Conservation (phyloP, 2,113 vertebrate genomes). For the Meriones unguiculatus region DNA sequence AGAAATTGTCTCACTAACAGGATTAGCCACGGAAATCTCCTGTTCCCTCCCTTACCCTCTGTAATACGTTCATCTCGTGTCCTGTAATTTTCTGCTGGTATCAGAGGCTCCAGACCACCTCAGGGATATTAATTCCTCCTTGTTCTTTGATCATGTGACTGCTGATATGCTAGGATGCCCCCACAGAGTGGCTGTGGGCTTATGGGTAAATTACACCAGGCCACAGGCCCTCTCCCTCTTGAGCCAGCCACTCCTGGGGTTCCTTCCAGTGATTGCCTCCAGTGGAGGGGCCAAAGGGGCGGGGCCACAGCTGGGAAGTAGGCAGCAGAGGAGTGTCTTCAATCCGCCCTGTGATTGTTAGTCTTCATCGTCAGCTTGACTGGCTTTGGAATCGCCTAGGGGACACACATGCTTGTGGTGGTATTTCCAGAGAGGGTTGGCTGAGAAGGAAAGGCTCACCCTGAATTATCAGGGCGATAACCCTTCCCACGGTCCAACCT, state of each 20-base stretch:
- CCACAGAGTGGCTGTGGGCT: neutral
- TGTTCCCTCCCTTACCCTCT: slow-evolving; percentile 86
- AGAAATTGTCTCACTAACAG: slow-evolving; percentile 89
- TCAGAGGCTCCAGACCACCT: slow-evolving; percentile 82
- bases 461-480: neutral
- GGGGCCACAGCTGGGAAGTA: neutral
- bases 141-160: slow-evolving; percentile 57
- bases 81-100: slow-evolving; percentile 86
- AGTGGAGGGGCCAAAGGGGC: neutral
- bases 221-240: slow-evolving; percentile 64
- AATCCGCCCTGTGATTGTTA: neutral
- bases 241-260: neutral
- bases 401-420: neutral
- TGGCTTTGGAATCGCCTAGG: neutral
- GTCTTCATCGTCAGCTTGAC: neutral
- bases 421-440: neutral
- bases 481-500: neutral
- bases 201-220: neutral
- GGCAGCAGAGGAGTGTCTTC: neutral
- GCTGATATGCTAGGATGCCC: neutral
- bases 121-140: slow-evolving; percentile 81
- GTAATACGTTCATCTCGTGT: slow-evolving; percentile 84
- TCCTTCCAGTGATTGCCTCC: neutral
- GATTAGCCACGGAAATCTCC: slow-evolving; percentile 88
- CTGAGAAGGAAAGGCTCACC: neutral